Percentiles rank a stretch among this genome's conserved stretches.
Evolutionary conservation across 1,140 invertebrate genomes (phyloP).

Genomic region (Telenomus remus): DNA sequence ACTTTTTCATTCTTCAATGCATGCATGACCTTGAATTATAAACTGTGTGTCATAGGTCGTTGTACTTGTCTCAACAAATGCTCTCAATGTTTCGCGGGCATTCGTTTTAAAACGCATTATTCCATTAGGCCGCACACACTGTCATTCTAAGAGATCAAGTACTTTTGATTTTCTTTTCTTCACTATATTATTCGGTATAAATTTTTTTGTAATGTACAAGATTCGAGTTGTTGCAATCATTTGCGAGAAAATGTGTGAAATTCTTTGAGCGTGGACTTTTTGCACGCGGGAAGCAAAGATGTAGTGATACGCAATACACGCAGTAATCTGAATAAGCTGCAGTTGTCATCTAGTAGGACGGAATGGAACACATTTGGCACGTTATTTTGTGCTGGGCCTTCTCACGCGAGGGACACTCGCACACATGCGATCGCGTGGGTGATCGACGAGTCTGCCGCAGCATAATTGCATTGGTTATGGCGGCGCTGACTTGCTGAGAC

Average conservation of each 20-base stretch:
- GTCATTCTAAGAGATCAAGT: constrained; percentile 43
- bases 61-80: constrained; percentile 55
- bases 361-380: constrained; percentile 34
- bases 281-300: too few relatives aligned
- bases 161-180: constrained; percentile 17
- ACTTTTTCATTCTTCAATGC: too few relatives aligned
- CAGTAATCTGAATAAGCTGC: too few relatives aligned
- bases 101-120: constrained; percentile 53
- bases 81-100: constrained; percentile 47
- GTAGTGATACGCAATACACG: too few relatives aligned
- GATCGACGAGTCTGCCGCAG: constrained; percentile 29
- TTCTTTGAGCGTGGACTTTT: too few relatives aligned
- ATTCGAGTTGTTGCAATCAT: too few relatives aligned
- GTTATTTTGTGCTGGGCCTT: constrained; percentile 22
- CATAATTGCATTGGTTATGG: constrained; percentile 57
- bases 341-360: constrained; percentile 35
- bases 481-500: constrained; percentile 56
- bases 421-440: constrained; percentile 34
- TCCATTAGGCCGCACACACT: constrained; percentile 29
- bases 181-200: too few relatives aligned
- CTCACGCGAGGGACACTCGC: constrained; percentile 24
- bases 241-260: too few relatives aligned
- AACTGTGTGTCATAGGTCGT: constrained; percentile 55
- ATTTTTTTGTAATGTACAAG: too few relatives aligned
- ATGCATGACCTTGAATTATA: constrained; percentile 47